These are phyloP conservation scores for Drosophila pseudotalamancana DNA, from an alignment of 2,888 invertebrate genomes.

Conservation along the genomic window DNA sequence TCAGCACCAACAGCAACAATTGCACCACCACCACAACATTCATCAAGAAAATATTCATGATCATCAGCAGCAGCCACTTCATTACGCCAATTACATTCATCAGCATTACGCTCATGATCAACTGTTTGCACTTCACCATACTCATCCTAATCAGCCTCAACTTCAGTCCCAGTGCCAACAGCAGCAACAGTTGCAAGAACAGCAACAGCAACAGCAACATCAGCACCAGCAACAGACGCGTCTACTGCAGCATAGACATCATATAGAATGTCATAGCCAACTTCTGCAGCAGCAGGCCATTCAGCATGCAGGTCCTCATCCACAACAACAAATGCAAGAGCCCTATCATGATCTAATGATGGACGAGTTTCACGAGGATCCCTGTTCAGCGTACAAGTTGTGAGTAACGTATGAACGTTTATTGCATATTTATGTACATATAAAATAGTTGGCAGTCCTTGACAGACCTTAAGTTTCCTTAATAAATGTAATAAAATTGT, in stretches of 20 bases:
- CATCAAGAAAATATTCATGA: constrained; percentile 36
- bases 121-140: constrained; percentile 56
- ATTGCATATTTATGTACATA: neutral
- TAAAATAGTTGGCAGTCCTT: neutral
- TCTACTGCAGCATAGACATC: constrained; percentile 56
- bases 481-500: no score
- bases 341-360: constrained; percentile 80
- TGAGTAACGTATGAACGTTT: constrained; percentile 70
- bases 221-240: constrained; percentile 64
- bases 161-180: constrained; percentile 10
- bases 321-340: constrained; percentile 60
- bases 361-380: constrained; percentile 82
- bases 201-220: constrained; percentile 35
- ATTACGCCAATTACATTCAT: constrained; percentile 56
- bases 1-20: constrained; percentile 1
- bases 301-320: constrained; percentile 44
- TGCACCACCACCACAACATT: constrained; percentile 23
- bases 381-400: constrained; percentile 80
- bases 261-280: constrained; percentile 78
- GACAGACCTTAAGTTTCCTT: no score
- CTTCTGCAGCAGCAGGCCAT: constrained; percentile 74
- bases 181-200: constrained; percentile 13
- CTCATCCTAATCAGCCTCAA: constrained; percentile 9
- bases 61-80: constrained; percentile 31
- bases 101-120: constrained; percentile 66